Evolutionary conservation across 2,797 vertebrate species (phyloP).

Genomic region (Anguilla marmorata): DNA sequence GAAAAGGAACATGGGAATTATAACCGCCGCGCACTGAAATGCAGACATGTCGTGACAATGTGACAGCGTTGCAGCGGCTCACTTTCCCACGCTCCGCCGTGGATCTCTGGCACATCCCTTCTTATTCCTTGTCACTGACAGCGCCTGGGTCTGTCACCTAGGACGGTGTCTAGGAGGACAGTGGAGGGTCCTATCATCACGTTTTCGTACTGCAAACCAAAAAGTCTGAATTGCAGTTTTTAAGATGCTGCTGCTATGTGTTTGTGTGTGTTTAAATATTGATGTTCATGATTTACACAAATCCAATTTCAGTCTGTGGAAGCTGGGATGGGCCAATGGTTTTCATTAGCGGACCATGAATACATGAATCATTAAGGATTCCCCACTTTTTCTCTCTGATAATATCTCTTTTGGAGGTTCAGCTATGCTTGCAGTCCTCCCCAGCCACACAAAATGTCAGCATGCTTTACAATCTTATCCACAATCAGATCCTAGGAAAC

Average conservation of each 20-base stretch:
- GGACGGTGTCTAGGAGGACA: background rate
- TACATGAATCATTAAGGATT: background rate
- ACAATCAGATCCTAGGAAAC: background rate
- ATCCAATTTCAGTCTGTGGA: background rate
- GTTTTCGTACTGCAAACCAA: background rate
- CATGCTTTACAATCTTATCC: background rate
- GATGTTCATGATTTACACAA: background rate
- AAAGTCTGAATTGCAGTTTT: background rate
- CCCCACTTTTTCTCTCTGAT: background rate
- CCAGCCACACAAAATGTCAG: background rate
- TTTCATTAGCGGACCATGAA: background rate
- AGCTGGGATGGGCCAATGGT: background rate
- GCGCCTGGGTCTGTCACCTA: background rate
- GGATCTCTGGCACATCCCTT: background rate
- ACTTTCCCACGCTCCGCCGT: slow-evolving; percentile 30
- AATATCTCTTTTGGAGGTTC: background rate
- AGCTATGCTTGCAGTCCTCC: background rate
- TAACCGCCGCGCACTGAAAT: background rate
- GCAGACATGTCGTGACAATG: slow-evolving; percentile 38
- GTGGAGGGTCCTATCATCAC: background rate
- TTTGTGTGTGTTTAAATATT: background rate
- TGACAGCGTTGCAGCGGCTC: background rate
- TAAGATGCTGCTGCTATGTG: background rate
- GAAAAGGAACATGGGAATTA: background rate
- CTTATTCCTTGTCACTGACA: background rate